phyloP scores from a whole-genome alignment of 2,797 vertebrate genomes.

The Sebastes itinus region DNA sequence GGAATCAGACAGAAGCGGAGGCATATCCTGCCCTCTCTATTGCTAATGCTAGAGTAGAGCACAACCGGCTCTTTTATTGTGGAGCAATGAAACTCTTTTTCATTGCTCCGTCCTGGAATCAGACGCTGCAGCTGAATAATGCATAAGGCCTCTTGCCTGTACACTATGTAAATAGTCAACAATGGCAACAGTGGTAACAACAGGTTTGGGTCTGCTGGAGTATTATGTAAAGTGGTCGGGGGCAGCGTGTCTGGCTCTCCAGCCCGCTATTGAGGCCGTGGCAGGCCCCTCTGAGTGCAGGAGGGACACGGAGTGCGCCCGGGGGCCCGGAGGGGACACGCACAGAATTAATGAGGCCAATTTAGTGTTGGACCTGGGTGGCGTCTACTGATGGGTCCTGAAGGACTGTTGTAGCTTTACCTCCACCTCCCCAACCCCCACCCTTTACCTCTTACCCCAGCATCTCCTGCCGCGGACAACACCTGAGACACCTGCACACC shows the following conservation, averaged over 20 bases:
- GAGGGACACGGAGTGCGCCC: constrained; percentile 44
- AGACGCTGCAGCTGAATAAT: constrained; percentile 84
- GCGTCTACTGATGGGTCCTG: constrained; percentile 68
- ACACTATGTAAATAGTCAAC: constrained; percentile 84
- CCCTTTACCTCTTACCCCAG: constrained; percentile 22
- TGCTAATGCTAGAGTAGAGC: constrained; percentile 74
- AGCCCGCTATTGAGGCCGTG: constrained; percentile 68
- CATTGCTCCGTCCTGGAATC: constrained; percentile 75
- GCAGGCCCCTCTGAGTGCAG: constrained; percentile 53
- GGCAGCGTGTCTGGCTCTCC: constrained; percentile 66
- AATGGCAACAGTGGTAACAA: constrained; percentile 77
- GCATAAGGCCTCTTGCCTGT: constrained; percentile 79
- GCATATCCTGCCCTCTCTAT: constrained; percentile 71
- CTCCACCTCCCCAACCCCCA: background rate
- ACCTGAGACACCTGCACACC: constrained; percentile 19
- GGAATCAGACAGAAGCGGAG: constrained; percentile 67
- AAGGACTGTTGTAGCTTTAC: constrained; percentile 59
- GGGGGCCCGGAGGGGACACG: constrained; percentile 60
- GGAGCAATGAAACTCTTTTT: constrained; percentile 77
- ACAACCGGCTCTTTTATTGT: constrained; percentile 77
- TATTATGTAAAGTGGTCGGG: constrained; percentile 79
- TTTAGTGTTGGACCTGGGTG: constrained; percentile 69
- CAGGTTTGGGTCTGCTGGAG: constrained; percentile 75
- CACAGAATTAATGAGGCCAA: constrained; percentile 79
- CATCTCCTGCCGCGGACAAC: constrained; percentile 32